Conservation (phyloP, 2,888 invertebrate genomes). For the Drosophila yooni region DNA sequence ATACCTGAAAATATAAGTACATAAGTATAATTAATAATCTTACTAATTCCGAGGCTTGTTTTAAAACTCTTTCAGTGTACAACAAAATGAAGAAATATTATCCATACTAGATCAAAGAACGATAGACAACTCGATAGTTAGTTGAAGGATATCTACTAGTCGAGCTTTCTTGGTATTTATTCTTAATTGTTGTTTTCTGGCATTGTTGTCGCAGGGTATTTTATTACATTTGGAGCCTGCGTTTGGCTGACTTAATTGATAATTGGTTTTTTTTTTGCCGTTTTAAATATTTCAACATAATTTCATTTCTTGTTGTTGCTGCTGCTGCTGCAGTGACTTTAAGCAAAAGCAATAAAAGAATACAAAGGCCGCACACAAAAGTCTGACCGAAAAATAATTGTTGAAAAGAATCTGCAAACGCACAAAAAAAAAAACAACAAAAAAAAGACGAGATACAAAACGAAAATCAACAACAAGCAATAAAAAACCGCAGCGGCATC, state of each 20-base stretch:
- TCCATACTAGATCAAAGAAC: not conserved
- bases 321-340: conserved; percentile 42
- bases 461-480: conserved; percentile 63
- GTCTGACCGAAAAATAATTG: conserved; percentile 65
- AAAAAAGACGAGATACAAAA: conserved; percentile 38
- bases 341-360: conserved; percentile 50
- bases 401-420: conserved; percentile 75
- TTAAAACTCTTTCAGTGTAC: not conserved
- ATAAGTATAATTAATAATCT: not conserved
- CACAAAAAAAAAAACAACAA: conserved; percentile 22
- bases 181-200: conserved; percentile 49
- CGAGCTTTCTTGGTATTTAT: not conserved
- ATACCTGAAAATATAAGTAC: not conserved
- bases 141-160: conserved; percentile 10
- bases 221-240: conserved; percentile 64
- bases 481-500: conserved; percentile 73
- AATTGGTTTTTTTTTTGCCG: conserved; percentile 62
- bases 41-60: not conserved
- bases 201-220: conserved; percentile 59
- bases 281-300: conserved; percentile 78
- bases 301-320: conserved; percentile 59
- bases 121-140: not conserved
- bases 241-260: conserved; percentile 82
- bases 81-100: not conserved
- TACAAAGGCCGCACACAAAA: conserved; percentile 51